A percentile compares a stretch with the other conserved stretches of the same genome.
Conservation (phyloP, 2,888 invertebrate species). For the Harpagoxenus sublaevis region DNA sequence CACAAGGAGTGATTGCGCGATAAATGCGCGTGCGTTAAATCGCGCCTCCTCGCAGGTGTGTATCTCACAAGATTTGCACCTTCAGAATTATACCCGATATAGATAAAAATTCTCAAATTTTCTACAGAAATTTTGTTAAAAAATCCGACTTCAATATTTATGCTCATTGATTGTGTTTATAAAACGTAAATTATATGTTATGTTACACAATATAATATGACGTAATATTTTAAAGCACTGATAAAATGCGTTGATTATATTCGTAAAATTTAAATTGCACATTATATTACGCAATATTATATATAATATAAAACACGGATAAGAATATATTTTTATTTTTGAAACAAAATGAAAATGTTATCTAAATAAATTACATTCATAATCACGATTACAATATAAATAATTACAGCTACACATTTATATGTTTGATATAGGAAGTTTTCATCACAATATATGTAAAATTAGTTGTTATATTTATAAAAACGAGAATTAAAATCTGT, state of each 20-base stretch:
- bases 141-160: neutral
- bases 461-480: neutral
- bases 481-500: neutral
- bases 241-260: neutral
- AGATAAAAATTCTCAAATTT: neutral
- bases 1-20: slow-evolving; percentile 57
- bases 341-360: neutral
- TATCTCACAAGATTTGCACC: neutral
- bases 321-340: neutral
- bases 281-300: neutral
- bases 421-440: neutral
- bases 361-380: neutral
- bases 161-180: neutral
- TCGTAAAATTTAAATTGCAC: neutral
- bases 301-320: neutral
- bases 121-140: neutral
- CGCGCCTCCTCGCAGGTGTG: slow-evolving; percentile 18
- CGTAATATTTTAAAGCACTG: neutral
- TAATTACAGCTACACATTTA: neutral
- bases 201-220: neutral
- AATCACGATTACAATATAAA: neutral
- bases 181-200: neutral
- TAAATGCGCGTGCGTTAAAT: slow-evolving; percentile 56
- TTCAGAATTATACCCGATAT: too few species aligned
- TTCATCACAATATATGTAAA: neutral